These are phyloP conservation scores for Lynx canadensis DNA, from an alignment of 2,113 vertebrate genomes.

Conservation along the genomic window DNA sequence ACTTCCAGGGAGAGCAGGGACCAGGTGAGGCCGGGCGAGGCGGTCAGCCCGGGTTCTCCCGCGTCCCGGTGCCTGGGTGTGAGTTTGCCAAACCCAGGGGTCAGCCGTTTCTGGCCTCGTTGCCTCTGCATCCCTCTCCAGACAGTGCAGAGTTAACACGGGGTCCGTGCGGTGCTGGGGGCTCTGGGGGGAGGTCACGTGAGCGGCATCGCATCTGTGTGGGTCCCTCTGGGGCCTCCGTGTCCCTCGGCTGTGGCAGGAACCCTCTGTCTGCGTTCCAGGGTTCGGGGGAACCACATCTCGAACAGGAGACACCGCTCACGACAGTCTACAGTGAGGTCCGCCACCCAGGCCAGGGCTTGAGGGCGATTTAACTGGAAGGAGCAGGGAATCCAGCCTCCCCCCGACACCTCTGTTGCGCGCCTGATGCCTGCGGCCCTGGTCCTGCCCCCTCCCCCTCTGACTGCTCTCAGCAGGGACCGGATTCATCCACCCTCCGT, in stretches of 20 bases:
- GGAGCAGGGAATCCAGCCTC: neutral
- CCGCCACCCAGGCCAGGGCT: accelerated
- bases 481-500: no score
- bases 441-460: neutral
- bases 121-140: neutral
- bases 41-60: neutral
- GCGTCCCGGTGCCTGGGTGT: neutral
- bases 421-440: neutral
- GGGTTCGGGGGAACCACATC: neutral
- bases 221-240: neutral
- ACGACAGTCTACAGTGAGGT: neutral
- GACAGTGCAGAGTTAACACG: no score
- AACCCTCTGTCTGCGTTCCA: neutral
- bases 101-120: neutral
- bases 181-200: neutral
- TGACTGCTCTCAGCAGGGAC: no score
- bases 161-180: neutral
- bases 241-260: neutral
- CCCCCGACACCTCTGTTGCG: neutral
- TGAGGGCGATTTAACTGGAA: neutral
- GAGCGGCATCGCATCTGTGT: accelerated
- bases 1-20: accelerated
- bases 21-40: neutral
- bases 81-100: neutral
- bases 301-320: neutral